Percentiles rank a stretch among this genome's conserved stretches.
Evolutionary conservation across 1,140 invertebrate genomes (phyloP).

Genomic region (Zaprionus ghesquierei): DNA sequence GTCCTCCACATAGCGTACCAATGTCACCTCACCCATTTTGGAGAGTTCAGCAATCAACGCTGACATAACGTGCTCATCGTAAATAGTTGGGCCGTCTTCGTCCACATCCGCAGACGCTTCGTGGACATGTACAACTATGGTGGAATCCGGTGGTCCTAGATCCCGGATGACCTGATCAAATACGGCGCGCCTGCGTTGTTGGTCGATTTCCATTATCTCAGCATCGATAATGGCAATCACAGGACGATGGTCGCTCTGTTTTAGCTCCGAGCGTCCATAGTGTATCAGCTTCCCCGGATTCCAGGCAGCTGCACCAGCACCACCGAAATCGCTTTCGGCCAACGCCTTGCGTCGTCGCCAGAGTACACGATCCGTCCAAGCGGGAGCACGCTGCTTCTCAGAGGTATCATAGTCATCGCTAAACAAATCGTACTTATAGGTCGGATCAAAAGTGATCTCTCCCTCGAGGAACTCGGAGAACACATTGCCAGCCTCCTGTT

Average conservation of each 20-base stretch:
- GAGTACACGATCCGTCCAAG: constrained; percentile 98
- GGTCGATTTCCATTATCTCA: constrained; percentile 91
- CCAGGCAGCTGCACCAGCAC: constrained; percentile 84
- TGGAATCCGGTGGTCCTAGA: constrained; percentile 97
- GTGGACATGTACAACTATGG: constrained; percentile 90
- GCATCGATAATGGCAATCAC: constrained; percentile 95
- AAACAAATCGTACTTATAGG: constrained; percentile 99
- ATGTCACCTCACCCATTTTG: constrained; percentile 88
- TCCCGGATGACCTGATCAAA: constrained; percentile 93
- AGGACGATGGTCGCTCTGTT: constrained; percentile 98
- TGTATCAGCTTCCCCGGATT: constrained; percentile 91
- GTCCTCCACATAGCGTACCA: constrained; percentile 95
- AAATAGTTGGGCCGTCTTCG: constrained; percentile 84
- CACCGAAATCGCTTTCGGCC: constrained; percentile 85
- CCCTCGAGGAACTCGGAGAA: constrained; percentile 98
- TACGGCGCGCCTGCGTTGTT: constrained; percentile 86
- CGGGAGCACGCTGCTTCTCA: constrained; percentile 97
- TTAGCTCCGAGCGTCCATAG: constrained; percentile 95
- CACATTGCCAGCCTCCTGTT: constrained; percentile 92
- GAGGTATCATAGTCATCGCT: constrained; percentile 99
- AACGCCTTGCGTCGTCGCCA: constrained; percentile 92
- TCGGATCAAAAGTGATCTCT: constrained; percentile 95
- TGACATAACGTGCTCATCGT: constrained; percentile 82
- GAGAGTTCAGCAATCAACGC: constrained; percentile 76
- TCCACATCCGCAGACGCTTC: constrained; percentile 55